Evolutionary conservation across 1,140 invertebrate species (phyloP).

Genomic region (Lordiphosa clarofinis): DNA sequence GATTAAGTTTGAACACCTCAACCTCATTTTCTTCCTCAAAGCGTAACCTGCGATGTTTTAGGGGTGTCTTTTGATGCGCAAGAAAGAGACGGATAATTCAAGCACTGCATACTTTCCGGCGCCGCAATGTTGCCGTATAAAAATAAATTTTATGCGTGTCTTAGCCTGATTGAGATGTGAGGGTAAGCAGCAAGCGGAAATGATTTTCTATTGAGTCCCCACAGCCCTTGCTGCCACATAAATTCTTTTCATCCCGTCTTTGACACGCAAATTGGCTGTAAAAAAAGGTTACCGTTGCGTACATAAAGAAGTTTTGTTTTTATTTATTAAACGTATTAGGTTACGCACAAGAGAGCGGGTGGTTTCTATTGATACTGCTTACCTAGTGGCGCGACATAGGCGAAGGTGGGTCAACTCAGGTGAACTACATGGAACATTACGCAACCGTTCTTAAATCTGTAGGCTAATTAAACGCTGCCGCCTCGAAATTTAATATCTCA

Average conservation of each 20-base stretch:
- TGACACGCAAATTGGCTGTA: slow-evolving; percentile 33
- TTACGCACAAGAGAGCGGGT: slow-evolving; percentile 9
- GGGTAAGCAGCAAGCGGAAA: slow-evolving; percentile 4
- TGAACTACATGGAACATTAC: too few relatives aligned
- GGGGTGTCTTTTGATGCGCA: slow-evolving; percentile 1
- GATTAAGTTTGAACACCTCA: too few relatives aligned
- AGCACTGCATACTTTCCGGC: slow-evolving; percentile 4
- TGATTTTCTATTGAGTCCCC: slow-evolving; percentile 15
- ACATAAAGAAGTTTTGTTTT: slow-evolving; percentile 22
- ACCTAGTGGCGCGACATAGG: too few relatives aligned
- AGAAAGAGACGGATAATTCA: slow-evolving; percentile 1
- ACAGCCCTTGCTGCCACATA: not conserved
- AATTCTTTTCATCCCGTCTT: not conserved
- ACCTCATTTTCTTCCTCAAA: too few relatives aligned
- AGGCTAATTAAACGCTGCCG: too few relatives aligned
- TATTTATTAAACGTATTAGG: slow-evolving; percentile 10
- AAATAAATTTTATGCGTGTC: slow-evolving; percentile 20
- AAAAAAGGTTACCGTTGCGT: slow-evolving; percentile 12
- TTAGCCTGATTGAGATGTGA: slow-evolving; percentile 1
- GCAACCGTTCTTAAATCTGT: too few relatives aligned
- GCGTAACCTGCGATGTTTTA: too few relatives aligned
- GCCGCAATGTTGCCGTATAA: slow-evolving; percentile 10
- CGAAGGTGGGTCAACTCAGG: too few relatives aligned
- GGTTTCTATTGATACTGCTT: slow-evolving; percentile 1
- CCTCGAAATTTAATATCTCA: not conserved